Evolutionary conservation across 2,888 invertebrate genomes (phyloP), one percentile per base, ranked within the genome.

Genomic region (Rapana venosa): DNA sequence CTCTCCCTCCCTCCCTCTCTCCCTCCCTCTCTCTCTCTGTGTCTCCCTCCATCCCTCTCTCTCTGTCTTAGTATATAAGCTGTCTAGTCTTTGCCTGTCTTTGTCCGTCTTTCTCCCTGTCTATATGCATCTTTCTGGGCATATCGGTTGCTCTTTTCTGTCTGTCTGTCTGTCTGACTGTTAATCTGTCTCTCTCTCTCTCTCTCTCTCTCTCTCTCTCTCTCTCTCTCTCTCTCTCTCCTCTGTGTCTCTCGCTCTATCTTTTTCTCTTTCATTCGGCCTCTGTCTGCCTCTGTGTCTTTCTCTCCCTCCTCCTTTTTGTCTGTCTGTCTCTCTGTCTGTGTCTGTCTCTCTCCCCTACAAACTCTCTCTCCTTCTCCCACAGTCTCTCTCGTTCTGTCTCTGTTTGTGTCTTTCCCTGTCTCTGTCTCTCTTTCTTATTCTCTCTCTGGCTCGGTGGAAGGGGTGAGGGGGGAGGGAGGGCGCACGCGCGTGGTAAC

Each of bases 291-390:
- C 87, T 87, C 66, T 87, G n/a, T 87, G 26, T 58, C 15, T 13
- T 58, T 15, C 15, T 58, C 15, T 15, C 58, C 58, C 58, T 58
- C 58, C 58, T 15, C 15, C 58, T 15, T 58, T 8, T 58, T 70
- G 70, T 87, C 87, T 87, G 70, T 66, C 66, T 87, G n/a, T 87
- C 66, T 87, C 32, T 87, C 66, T 87, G 30, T 87, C 87, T 66
- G n/a, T 87, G 15, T 58, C 32, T 35, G 1, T 87, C 87, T 87
- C 66, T 66, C 87, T 87, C 87, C 32, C 66, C 32, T 32, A 56
- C 56, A 26, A 20, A 0, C 8, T 70, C 4, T 70, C 70, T 70
- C 20, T 70, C 70, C 26, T 6, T 70, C 70, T 70, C 26, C 81
- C 30, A 17, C 30, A 22, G 30, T 32, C 81, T 56, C 86, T 56